Conservation (phyloP, 2,797 vertebrate genomes). For the Gadopsis marmoratus region DNA sequence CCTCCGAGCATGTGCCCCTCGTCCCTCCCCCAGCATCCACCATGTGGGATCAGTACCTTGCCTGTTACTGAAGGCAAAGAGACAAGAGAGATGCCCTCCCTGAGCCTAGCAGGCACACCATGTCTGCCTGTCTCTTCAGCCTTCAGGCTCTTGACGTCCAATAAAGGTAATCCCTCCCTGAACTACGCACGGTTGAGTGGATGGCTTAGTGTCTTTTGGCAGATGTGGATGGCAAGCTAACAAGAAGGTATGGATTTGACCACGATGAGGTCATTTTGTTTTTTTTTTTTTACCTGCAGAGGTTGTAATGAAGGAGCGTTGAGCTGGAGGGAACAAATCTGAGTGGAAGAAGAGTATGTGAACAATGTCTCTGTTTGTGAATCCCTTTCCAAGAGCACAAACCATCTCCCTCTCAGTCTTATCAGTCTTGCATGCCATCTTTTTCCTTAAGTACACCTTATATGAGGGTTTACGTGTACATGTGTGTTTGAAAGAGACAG, state of each 20-base stretch:
- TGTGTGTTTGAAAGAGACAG: slow-evolving; percentile 18
- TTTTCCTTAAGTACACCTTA: slow-evolving; percentile 7
- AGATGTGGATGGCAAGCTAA: slow-evolving; percentile 70
- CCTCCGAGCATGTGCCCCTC: slow-evolving; percentile 51
- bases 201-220: slow-evolving; percentile 74
- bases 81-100: slow-evolving; percentile 73
- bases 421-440: slow-evolving; percentile 26
- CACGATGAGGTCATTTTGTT: slow-evolving; percentile 70
- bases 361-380: slow-evolving; percentile 23
- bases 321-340: slow-evolving; percentile 52
- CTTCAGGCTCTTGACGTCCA: slow-evolving; percentile 70
- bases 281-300: slow-evolving; percentile 68
- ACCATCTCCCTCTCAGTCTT: slow-evolving; percentile 21
- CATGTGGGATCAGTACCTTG: slow-evolving; percentile 70
- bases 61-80: slow-evolving; percentile 74
- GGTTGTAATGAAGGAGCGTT: slow-evolving; percentile 57
- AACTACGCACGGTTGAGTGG: slow-evolving; percentile 52
- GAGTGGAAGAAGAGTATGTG: slow-evolving; percentile 14
- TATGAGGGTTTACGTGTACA: slow-evolving; percentile 12
- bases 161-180: slow-evolving; percentile 72
- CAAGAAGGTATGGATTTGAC: slow-evolving; percentile 74
- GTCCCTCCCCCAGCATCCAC: slow-evolving; percentile 58
- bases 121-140: slow-evolving; percentile 71
- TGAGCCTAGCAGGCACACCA: slow-evolving; percentile 51
- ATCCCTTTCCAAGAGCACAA: slow-evolving; percentile 7